phyloP scores from a whole-genome alignment of 2,113 vertebrate species.

The Crocuta crocuta region DNA sequence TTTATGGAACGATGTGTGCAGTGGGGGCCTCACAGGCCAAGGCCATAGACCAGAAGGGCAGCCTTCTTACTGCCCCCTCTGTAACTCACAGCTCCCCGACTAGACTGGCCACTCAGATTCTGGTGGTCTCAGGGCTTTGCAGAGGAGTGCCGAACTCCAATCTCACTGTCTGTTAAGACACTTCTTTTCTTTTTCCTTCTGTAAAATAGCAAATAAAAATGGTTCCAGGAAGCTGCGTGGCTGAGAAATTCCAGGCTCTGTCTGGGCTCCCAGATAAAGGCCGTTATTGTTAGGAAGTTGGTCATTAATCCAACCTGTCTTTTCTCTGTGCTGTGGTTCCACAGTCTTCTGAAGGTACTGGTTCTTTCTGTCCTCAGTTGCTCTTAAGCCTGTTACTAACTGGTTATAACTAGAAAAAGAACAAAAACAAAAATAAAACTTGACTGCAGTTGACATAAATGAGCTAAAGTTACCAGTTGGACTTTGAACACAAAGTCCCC shows the following conservation, averaged over 20 bases:
- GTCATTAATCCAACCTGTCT: conserved; percentile 67
- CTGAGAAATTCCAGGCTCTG: conserved; percentile 74
- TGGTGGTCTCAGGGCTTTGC: conserved; percentile 10
- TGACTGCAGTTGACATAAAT: conserved; percentile 33
- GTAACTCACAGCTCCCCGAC: not conserved
- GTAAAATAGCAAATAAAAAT: conserved; percentile 78
- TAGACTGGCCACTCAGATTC: not conserved
- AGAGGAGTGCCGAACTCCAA: not conserved
- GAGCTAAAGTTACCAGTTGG: not conserved
- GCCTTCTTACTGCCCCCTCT: not conserved
- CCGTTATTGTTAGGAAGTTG: conserved; percentile 72
- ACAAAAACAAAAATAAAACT: not conserved
- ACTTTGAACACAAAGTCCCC: too few species aligned
- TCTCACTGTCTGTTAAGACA: conserved; percentile 65
- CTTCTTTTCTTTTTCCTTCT: conserved; percentile 55
- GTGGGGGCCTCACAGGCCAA: not conserved
- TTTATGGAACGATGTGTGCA: not conserved
- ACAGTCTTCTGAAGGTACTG: conserved; percentile 58
- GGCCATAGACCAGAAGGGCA: not conserved
- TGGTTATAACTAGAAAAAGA: not conserved
- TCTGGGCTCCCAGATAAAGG: conserved; percentile 68
- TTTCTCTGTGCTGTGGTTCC: conserved; percentile 59
- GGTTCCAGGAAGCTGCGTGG: conserved; percentile 68
- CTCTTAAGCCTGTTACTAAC: conserved; percentile 46
- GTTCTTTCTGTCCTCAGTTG: conserved; percentile 66